phyloP scores from a whole-genome alignment of 2,113 vertebrate genomes.

The Holacanthus passer region DNA sequence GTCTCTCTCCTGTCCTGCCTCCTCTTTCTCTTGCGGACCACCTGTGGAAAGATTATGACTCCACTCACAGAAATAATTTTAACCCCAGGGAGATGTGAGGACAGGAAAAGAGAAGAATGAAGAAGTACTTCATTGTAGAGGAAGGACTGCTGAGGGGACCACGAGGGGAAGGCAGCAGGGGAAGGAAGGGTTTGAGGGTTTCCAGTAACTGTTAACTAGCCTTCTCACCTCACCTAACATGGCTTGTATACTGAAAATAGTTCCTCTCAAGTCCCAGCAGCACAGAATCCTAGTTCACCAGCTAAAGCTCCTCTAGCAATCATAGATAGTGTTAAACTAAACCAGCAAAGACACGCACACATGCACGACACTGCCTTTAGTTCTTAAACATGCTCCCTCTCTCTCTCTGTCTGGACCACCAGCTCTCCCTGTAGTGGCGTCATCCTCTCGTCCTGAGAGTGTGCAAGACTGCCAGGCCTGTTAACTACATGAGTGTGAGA shows the following conservation, averaged over 20 bases:
- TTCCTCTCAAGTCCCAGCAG: conserved; percentile 51
- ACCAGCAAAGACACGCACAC: conserved; percentile 73
- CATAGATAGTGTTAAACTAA: conserved; percentile 76
- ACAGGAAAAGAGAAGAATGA: conserved; percentile 23
- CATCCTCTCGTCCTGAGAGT: conserved; percentile 40
- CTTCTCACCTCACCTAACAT: conserved; percentile 56
- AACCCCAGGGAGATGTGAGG: conserved; percentile 41
- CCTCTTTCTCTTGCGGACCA: conserved; percentile 65
- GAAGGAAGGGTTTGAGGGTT: conserved; percentile 4
- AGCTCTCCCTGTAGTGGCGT: conserved; percentile 29
- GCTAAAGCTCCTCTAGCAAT: conserved; percentile 74
- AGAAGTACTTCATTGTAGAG: background rate
- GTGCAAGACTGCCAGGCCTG: conserved; percentile 29
- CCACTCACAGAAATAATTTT: conserved; percentile 40
- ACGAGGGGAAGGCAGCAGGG: conserved; percentile 4
- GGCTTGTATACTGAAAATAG: conserved; percentile 58
- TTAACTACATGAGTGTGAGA: conserved; percentile 35
- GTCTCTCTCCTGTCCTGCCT: conserved; percentile 53
- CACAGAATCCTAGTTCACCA: conserved; percentile 71
- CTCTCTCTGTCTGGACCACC: conserved; percentile 30
- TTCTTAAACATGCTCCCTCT: conserved; percentile 33
- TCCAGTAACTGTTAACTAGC: conserved; percentile 41
- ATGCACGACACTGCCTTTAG: conserved; percentile 74
- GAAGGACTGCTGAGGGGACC: conserved; percentile 38
- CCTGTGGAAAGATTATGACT: conserved; percentile 56